A percentile compares a stretch with the other conserved stretches of the same genome.
Conservation (phyloP, 35 echinoderm and acorn worm genomes). For the Amphiura filiformis region DNA sequence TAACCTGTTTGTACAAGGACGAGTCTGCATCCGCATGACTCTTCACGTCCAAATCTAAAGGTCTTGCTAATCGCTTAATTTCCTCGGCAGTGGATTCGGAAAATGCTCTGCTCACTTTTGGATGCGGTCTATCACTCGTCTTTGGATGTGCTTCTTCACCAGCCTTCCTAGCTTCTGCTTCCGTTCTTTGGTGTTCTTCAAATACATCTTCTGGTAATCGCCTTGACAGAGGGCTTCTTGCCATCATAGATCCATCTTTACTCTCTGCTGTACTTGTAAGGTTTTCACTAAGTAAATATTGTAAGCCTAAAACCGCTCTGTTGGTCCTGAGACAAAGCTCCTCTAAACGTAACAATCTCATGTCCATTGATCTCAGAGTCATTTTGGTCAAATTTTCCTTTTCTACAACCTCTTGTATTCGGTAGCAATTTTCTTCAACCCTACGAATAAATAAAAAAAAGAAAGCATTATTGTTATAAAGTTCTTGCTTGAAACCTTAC, state of each 20-base stretch:
- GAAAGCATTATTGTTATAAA: no score
- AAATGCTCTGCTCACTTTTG: neutral
- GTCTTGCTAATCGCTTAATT: neutral
- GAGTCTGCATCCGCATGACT: neutral
- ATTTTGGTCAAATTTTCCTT: slow-evolving; percentile 86
- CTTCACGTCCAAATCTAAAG: neutral
- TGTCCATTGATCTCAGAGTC: slow-evolving; percentile 67
- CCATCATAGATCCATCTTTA: neutral
- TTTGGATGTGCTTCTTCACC: neutral
- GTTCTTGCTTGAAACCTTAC: no score
- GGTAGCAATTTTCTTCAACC: slow-evolving; percentile 60
- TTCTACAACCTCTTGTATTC: slow-evolving; percentile 87
- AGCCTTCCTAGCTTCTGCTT: neutral
- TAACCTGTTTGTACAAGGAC: neutral
- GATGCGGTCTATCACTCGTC: neutral
- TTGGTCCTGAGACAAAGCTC: slow-evolving; percentile 61
- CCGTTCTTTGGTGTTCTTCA: neutral
- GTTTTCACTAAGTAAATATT: slow-evolving; percentile 29
- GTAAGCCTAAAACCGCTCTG: slow-evolving; percentile 45
- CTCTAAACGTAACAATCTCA: slow-evolving; percentile 66
- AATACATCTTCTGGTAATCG: neutral
- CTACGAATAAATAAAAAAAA: slow-evolving; percentile 48
- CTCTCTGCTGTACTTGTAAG: slow-evolving; percentile 11
- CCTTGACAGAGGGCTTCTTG: neutral
- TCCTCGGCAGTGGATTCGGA: neutral